Evolutionary conservation across 2,888 invertebrate species (phyloP).

Genomic region (Ennomos quercinarius): DNA sequence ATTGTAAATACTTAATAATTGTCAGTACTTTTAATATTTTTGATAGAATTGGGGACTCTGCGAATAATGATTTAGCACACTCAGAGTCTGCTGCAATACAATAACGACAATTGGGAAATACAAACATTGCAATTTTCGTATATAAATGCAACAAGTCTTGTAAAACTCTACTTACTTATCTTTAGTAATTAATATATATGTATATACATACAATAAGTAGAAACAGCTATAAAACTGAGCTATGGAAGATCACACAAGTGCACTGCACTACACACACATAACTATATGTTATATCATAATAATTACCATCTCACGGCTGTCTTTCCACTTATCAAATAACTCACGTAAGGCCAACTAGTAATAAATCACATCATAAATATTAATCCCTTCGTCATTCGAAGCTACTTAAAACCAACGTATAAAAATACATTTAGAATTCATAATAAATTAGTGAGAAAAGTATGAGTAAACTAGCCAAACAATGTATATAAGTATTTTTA

Average conservation of each 20-base stretch:
- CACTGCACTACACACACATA: constrained; percentile 17
- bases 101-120: constrained; percentile 23
- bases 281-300: constrained; percentile 27
- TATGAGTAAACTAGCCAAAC: constrained; percentile 28
- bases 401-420: constrained; percentile 38
- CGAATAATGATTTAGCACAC: constrained; percentile 16
- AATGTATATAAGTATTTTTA: constrained; percentile 11
- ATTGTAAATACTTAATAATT: too few relatives aligned
- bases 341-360: constrained; percentile 68
- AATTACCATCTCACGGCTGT: constrained; percentile 64
- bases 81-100: constrained; percentile 7
- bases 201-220: too few relatives aligned
- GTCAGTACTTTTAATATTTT: not conserved
- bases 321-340: constrained; percentile 57
- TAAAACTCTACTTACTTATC: not conserved
- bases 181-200: too few relatives aligned
- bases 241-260: constrained; percentile 34
- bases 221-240: not conserved
- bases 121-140: constrained; percentile 8
- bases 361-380: constrained; percentile 31
- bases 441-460: constrained; percentile 30
- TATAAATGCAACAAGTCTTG: not conserved
- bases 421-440: constrained; percentile 42
- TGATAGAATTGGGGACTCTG: not conserved
- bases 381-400: constrained; percentile 20